Evolutionary conservation across 2,113 vertebrate genomes (phyloP).

Genomic region (Proteles cristata): DNA sequence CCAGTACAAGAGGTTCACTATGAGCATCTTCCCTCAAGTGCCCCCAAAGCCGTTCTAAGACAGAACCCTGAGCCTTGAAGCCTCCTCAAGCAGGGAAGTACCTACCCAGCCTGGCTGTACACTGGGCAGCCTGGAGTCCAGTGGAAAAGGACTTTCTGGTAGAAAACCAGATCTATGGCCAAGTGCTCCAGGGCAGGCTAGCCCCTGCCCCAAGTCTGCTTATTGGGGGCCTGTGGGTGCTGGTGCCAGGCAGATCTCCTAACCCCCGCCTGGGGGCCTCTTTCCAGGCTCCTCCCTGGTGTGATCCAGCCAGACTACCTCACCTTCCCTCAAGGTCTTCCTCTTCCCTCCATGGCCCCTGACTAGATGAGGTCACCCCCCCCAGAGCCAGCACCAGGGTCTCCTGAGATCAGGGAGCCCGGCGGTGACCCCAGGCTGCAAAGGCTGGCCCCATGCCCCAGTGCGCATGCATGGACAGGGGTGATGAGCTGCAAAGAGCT

Average conservation of each 20-base stretch:
- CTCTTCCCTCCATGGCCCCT: background rate
- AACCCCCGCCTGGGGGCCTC: background rate
- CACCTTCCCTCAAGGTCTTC: background rate
- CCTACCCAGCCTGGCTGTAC: too few species aligned
- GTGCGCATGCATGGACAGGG: fast-evolving
- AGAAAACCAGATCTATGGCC: background rate
- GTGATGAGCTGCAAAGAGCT: background rate
- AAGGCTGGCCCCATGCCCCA: background rate
- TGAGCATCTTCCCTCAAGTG: background rate
- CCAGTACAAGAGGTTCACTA: background rate
- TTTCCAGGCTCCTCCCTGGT: background rate
- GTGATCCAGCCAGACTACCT: background rate
- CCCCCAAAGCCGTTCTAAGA: background rate
- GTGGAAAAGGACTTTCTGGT: background rate
- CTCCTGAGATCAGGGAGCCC: background rate
- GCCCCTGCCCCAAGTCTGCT: background rate
- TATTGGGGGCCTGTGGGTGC: fast-evolving
- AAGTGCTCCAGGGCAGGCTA: background rate
- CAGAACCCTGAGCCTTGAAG: background rate
- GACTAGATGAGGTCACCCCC: background rate
- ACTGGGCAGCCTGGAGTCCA: background rate
- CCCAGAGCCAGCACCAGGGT: background rate
- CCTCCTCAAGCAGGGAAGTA: background rate
- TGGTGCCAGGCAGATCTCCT: background rate
- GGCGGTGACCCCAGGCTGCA: background rate